A percentile compares a stretch with the other conserved stretches of the same genome.
phyloP scores from a whole-genome alignment of 2,113 vertebrate genomes.

The Zosterops borbonicus region DNA sequence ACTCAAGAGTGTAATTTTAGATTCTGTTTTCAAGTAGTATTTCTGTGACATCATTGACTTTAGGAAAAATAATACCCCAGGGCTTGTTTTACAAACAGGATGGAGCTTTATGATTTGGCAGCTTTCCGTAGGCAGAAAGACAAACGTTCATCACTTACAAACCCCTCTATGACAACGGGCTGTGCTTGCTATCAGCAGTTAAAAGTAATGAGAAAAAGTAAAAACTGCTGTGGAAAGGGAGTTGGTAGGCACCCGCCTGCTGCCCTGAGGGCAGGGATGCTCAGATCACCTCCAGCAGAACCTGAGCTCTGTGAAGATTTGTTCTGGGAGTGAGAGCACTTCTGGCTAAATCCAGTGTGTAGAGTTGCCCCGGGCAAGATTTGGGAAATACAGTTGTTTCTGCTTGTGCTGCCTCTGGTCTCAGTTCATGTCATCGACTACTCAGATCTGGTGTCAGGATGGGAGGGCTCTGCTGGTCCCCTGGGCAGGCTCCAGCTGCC shows the following conservation, averaged over 20 bases:
- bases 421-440: rapidly evolving
- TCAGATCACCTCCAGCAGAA: not conserved
- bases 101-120: slow-evolving; percentile 68
- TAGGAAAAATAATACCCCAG: slow-evolving; percentile 66
- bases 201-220: not conserved
- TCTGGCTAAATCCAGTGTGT: not conserved
- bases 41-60: slow-evolving; percentile 69
- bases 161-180: not conserved
- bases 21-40: slow-evolving; percentile 69
- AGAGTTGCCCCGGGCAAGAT: not conserved
- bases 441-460: not conserved
- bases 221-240: not conserved
- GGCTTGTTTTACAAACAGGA: slow-evolving; percentile 64
- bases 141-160: slow-evolving; percentile 33
- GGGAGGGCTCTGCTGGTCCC: not conserved
- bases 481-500: not conserved
- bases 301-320: not conserved
- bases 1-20: slow-evolving; percentile 69
- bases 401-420: not conserved
- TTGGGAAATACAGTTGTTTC: not conserved
- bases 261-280: slow-evolving; percentile 5
- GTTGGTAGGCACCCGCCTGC: not conserved
- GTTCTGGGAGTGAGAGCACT: not conserved
- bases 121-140: slow-evolving; percentile 39
- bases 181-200: slow-evolving; percentile 17